Percentiles rank a stretch among this genome's conserved stretches.
phyloP scores from a whole-genome alignment of 2,113 vertebrate species.

The Lepidothrix coronata region DNA sequence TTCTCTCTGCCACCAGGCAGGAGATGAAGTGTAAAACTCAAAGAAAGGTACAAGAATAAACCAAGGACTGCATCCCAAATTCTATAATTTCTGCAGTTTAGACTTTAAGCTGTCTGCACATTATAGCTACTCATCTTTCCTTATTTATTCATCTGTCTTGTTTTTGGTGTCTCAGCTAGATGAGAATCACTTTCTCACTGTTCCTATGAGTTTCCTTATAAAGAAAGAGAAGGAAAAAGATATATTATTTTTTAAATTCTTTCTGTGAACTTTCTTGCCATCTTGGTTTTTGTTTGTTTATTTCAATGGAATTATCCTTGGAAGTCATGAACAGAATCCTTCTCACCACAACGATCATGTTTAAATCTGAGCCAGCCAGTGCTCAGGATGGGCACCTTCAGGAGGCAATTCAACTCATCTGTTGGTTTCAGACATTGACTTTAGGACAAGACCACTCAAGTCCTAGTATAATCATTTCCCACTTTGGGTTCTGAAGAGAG shows the following conservation, averaged over 20 bases:
- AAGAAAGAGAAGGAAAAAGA: not conserved
- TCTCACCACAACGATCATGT: not conserved
- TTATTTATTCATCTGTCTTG: not conserved
- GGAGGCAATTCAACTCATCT: not conserved
- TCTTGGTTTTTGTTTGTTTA: not conserved
- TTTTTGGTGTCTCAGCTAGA: not conserved
- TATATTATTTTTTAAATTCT: not conserved
- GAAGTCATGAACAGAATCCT: not conserved
- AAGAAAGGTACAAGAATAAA: not conserved
- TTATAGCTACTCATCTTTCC: not conserved
- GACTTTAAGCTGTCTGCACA: not conserved
- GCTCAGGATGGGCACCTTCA: not conserved
- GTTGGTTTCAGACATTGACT: not conserved
- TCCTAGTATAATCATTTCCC: rapidly evolving
- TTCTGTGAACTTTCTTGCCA: not conserved
- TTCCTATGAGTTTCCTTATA: not conserved
- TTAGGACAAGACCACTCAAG: not conserved
- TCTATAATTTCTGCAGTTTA: not conserved
- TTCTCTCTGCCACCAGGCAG: not conserved
- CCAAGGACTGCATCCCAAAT: not conserved
- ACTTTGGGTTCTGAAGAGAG: not conserved
- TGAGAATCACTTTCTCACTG: not conserved
- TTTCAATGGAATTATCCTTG: not conserved
- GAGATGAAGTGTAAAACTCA: not conserved
- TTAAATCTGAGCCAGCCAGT: not conserved